Base-by-base conservation (phyloP, 2,888 invertebrate species). In the Strigamia crassipes region DNA sequence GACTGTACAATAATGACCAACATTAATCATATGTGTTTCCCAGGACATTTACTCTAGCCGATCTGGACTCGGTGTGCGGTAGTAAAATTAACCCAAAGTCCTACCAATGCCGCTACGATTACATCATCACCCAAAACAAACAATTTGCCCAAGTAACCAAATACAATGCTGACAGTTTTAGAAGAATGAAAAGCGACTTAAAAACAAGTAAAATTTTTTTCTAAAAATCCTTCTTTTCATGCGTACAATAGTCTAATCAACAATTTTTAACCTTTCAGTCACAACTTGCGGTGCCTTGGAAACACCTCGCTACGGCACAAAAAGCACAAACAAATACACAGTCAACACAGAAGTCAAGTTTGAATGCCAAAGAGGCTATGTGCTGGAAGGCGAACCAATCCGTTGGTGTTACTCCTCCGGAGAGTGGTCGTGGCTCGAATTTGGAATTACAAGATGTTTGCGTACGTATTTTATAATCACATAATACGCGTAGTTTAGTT, bases 361-460 rank as follows among this genome's bases (percentile, higher is more conserved):
- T 87, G 95, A 96, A 87, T 97, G 96, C 87, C 94, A 95, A 87
- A 94, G 95, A 87, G 93, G 94, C 86, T 97, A 96, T 87, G 92
- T 95, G 82, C 88, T 96, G 82, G 91, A 93, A 82, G 96, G 96
- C 0, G 96, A 96, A 89, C 92, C 93, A 85, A 90, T 95, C 66
- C 90, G 96, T 80, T 92, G 92, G 82, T 96, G 96, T 85, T 90
- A 92, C 83, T 90, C 93, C 6, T 91, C 92, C 87, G 96, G 96
- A 15, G 89, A 92, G 83, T 96, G 96, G 96, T 93, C 95, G 86
- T 86, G 93, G 31, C 94, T 96, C 0, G 92, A 79, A 42, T 79
- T 12, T 12, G 79, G 79, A n/a, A n/a, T n/a, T 5, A 79, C 79
- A 38, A 34, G 79, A 38, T 79, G 79, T 41, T n/a, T 41, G 18